Evolutionary conservation across 1,140 invertebrate species (phyloP), one percentile per base, ranked within the genome.

Genomic region (Drosophila chauvacae): DNA sequence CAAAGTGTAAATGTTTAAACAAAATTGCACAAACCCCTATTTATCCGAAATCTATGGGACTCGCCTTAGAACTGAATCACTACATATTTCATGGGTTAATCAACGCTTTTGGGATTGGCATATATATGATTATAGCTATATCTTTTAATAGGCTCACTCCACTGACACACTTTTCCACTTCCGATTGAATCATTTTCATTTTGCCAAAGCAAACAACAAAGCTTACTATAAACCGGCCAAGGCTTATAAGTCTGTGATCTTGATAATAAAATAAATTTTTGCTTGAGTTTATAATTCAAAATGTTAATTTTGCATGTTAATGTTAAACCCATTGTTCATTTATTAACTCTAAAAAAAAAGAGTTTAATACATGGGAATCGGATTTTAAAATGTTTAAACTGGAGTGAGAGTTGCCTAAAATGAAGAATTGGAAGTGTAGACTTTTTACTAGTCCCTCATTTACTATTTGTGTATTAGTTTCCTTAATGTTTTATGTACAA

Each of bases 131-230:
- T 51, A 33, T 51, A 13, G 5, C 3, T 20, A 51, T 30, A 51
- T 51, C 16, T 35, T 53, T 53, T 53, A 16, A 37, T 55, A 37
- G 33, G 51, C 33, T 55, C 7, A 26, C 45, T 47, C 51, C 18
- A 55, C 51, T 37, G 51, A 55, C 51, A 37, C 33, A 55, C 51
- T 37, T 55, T 23, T 23, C 13, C 20, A 55, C 51, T 37, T 55
- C 51, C 51, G 33, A 55, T 55, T 37, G 51, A 55, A 55, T 55
- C 51, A 23, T 16, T 55, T 35, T 53, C 28, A 53, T 35, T 53
- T 55, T 55, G 51, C 33, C 18, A 55, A 33, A 33, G 28, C 50
- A 18, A 14, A 51, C 28, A 35, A 35, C 20, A 55, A 53, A 20
- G 18, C 30, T 14, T 4, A 50, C 26, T 33, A 30, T 51, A 18